These are phyloP conservation scores for Drosophila rufa DNA, from an alignment of 1,140 invertebrate species.

Conservation along the genomic window DNA sequence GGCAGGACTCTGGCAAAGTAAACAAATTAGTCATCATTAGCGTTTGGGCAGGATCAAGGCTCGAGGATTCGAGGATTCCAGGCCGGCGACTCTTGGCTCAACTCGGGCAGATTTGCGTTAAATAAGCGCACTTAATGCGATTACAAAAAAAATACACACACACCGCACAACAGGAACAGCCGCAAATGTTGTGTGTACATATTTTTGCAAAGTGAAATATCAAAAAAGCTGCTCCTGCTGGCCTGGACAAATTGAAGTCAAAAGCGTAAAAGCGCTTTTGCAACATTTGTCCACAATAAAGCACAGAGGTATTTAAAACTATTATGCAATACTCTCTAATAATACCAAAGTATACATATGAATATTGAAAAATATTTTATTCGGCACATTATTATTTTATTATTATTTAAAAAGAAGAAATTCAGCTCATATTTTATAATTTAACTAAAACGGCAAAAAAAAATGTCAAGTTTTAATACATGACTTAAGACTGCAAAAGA, in stretches of 20 bases:
- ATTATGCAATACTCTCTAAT: conserved; percentile 2
- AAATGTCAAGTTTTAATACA: no score
- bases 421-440: no score
- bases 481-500: no score
- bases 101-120: conserved; percentile 78
- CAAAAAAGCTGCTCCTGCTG: conserved; percentile 43
- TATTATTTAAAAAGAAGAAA: no score
- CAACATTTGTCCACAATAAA: conserved; percentile 61
- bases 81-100: conserved; percentile 27
- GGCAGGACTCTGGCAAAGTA: conserved; percentile 61
- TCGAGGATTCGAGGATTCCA: conserved; percentile 14
- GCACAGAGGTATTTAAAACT: background rate
- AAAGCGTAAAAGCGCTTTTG: conserved; percentile 84
- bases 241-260: conserved; percentile 68
- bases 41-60: conserved; percentile 61
- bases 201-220: conserved; percentile 60
- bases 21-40: conserved; percentile 84
- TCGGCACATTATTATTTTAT: no score
- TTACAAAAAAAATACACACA: conserved; percentile 73
- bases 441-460: no score
- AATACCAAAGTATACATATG: no score
- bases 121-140: conserved; percentile 84
- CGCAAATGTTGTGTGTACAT: conserved; percentile 24
- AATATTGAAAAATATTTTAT: no score
- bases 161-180: conserved; percentile 22